These are phyloP conservation scores for Volucella inanis DNA, from an alignment of 2,888 invertebrate species.

Conservation along the genomic window DNA sequence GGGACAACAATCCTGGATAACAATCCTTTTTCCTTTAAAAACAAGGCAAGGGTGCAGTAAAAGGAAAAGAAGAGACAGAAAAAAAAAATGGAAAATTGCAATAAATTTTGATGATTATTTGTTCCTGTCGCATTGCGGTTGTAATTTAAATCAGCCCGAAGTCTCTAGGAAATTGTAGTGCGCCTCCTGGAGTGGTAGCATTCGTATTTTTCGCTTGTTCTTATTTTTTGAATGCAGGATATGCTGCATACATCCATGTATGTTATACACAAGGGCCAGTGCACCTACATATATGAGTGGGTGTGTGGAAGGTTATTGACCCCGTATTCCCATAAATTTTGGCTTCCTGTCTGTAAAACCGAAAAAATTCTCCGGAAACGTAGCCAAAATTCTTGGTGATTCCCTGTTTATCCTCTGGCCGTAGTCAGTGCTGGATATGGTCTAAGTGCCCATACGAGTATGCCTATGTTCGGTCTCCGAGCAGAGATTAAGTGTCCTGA, in stretches of 20 bases:
- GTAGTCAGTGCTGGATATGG: slow-evolving; percentile 7
- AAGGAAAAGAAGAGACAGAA: too few species aligned
- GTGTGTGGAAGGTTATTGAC: slow-evolving; percentile 56
- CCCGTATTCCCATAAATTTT: slow-evolving; percentile 60
- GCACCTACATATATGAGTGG: slow-evolving; percentile 56
- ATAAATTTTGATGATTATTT: slow-evolving; percentile 75
- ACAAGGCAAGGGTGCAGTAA: background rate
- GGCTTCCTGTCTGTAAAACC: slow-evolving; percentile 2
- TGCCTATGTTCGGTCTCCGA: slow-evolving; percentile 59
- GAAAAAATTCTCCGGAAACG: slow-evolving; percentile 42
- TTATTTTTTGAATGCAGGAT: slow-evolving; percentile 37
- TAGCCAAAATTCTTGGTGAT: slow-evolving; percentile 58
- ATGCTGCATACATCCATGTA: slow-evolving; percentile 64
- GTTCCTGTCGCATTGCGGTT: slow-evolving; percentile 77
- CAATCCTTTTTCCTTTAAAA: slow-evolving; percentile 62
- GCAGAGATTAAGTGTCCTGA: slow-evolving; percentile 57
- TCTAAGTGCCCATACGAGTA: slow-evolving; percentile 26
- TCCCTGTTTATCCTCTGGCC: slow-evolving; percentile 38
- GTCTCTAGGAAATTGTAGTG: slow-evolving; percentile 69
- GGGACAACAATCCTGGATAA: slow-evolving; percentile 44
- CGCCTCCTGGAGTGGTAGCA: slow-evolving; percentile 39
- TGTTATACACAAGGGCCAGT: slow-evolving; percentile 19
- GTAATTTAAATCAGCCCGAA: slow-evolving; percentile 73
- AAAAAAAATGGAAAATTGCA: slow-evolving; percentile 61
- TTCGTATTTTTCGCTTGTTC: slow-evolving; percentile 53